A percentile compares a stretch with the other conserved stretches of the same genome.
Conservation (phyloP, 2,888 invertebrate species). For the Lissocephala sabroskyi region DNA sequence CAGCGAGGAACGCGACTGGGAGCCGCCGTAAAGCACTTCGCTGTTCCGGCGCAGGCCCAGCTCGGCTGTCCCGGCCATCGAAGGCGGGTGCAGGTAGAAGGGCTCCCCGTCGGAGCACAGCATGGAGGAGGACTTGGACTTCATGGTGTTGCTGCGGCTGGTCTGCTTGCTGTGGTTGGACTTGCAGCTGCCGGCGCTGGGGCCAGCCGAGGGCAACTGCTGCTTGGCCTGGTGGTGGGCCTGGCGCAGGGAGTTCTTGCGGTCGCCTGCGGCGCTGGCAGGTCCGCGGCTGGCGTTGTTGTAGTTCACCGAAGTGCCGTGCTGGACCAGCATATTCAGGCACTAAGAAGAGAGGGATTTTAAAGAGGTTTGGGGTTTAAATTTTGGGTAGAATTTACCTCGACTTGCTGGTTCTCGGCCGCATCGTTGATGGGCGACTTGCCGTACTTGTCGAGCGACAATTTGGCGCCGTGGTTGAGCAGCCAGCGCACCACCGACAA, state of each 20-base stretch:
- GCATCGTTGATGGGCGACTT: constrained; percentile 94
- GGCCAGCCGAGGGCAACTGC: constrained; percentile 18
- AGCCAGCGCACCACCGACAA: constrained; percentile 87
- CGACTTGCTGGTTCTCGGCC: constrained; percentile 90
- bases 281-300: constrained; percentile 36
- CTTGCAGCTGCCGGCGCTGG: constrained; percentile 53
- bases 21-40: constrained; percentile 65
- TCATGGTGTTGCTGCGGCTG: constrained; percentile 71
- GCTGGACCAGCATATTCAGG: constrained; percentile 85
- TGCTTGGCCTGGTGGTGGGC: constrained; percentile 27
- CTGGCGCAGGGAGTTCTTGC: constrained; percentile 63
- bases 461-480: constrained; percentile 84
- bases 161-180: constrained; percentile 68
- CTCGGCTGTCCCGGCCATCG: constrained; percentile 40
- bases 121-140: constrained; percentile 72
- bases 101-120: constrained; percentile 76
- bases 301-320: constrained; percentile 81
- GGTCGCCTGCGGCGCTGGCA: constrained; percentile 44
- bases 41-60: constrained; percentile 54
- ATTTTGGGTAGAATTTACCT: too few relatives aligned
- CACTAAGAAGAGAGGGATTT: constrained; percentile 75
- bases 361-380: too few relatives aligned
- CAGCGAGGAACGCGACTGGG: constrained; percentile 63
- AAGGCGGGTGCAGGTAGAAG: constrained; percentile 85
- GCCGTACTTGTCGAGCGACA: constrained; percentile 88